Base-by-base conservation (phyloP, 1,140 invertebrate genomes). In the Piezodorus guildinii region DNA sequence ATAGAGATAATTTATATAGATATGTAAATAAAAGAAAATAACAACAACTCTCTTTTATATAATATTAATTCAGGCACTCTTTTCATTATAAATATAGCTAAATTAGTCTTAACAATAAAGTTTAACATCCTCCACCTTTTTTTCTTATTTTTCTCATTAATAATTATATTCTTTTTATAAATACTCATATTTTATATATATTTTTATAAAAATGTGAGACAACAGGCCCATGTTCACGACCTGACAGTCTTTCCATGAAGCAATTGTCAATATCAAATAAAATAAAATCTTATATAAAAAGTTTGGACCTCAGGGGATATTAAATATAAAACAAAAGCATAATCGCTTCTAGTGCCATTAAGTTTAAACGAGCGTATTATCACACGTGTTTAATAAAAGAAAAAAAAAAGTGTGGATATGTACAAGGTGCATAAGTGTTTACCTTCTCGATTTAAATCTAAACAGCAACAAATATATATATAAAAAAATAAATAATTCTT, bases 41-140 rank as follows among this genome's bases (percentile, higher is more conserved):
- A 56, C 19, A 23, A 23, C 27, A 56, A 21, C 46, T 56, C 52
- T 56, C 52, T 56, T 56, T 25, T 49, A 49, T 49, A 49, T 56
- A 56, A 56, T 25, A 56, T 56, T 56, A 56, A 56, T 56, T 56
- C 52, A 56, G 52, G 52, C 52, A 56, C 52, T 56, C 52, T 56
- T 56, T 56, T 25, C 9, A 56, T 23, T 25, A 23, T 23, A 56
- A 56, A 23, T 23, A 23, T 25, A 56, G 23, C 52, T 56, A 56
- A 21, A 56, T 56, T 56, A 56, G 52, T 56, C 52, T 56, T 56
- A 56, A 23, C n/a, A 21, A 19, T 19, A 49, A 56, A 10, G 17
- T 56, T 23, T 56, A 23, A 56, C 52, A 23, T 56, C 52, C 52
- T 56, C 52, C 52, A 56, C 52, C 52, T 25, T 56, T 56, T 56